Percentiles rank a stretch among this genome's conserved stretches.
Evolutionary conservation across 1,140 invertebrate genomes (phyloP).

Genomic region (Sminthurides bifidus): DNA sequence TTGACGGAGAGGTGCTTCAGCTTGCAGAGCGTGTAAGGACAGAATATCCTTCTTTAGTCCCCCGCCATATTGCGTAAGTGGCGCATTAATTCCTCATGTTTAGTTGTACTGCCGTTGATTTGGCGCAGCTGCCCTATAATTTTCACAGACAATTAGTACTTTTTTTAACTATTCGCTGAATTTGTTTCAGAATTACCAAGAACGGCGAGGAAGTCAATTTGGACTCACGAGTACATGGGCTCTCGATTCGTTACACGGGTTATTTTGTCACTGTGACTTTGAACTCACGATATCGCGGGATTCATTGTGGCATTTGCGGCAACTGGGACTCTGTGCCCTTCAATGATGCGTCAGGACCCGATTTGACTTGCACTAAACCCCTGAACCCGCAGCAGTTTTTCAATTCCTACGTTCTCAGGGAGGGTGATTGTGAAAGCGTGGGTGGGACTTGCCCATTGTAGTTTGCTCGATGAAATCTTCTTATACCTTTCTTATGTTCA

Average conservation of each 20-base stretch:
- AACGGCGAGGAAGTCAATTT: conserved; percentile 19
- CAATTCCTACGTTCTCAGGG: conserved; percentile 12
- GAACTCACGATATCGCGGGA: conserved; percentile 11
- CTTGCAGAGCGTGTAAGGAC: too few species aligned
- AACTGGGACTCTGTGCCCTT: conserved; percentile 20
- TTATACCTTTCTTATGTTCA: too few species aligned
- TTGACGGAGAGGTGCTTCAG: too few species aligned
- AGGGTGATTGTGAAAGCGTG: conserved; percentile 7
- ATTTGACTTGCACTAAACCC: conserved; percentile 1
- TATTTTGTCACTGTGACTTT: conserved; percentile 15
- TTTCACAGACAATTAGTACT: background rate
- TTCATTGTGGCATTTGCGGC: conserved; percentile 30
- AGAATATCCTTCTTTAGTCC: too few species aligned
- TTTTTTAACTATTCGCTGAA: background rate
- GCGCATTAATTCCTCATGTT: too few species aligned
- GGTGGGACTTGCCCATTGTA: conserved; percentile 13
- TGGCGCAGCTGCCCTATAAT: too few species aligned
- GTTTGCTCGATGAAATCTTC: too few species aligned
- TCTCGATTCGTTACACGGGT: conserved; percentile 23
- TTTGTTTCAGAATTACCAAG: conserved; percentile 12
- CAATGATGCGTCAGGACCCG: conserved; percentile 24
- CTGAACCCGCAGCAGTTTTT: conserved; percentile 14
- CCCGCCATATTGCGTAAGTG: too few species aligned
- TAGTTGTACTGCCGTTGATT: too few species aligned
- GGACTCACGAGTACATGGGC: background rate